A percentile compares a stretch with the other conserved stretches of the same genome.
phyloP scores from a whole-genome alignment of 1,140 invertebrate species.

The Aphelinus atriplicis region DNA sequence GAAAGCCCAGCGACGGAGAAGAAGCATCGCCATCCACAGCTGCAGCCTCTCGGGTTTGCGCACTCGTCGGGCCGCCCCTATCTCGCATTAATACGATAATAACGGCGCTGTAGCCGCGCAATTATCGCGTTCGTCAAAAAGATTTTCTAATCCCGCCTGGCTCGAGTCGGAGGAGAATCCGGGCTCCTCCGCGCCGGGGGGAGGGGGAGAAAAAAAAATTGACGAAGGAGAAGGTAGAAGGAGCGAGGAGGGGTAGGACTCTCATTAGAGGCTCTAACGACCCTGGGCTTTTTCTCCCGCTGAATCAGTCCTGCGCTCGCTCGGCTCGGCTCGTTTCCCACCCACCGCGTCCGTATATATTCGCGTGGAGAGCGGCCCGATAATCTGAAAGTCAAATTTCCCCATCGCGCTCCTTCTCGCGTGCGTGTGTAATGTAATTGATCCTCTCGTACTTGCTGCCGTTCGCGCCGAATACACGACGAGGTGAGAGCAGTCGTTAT shows the following conservation, averaged over 20 bases:
- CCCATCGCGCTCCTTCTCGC: constrained; percentile 45
- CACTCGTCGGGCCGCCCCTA: too few relatives aligned
- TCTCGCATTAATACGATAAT: too few relatives aligned
- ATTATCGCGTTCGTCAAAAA: constrained; percentile 3
- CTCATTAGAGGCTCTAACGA: constrained; percentile 63
- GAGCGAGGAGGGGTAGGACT: constrained; percentile 35
- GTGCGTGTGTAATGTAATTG: constrained; percentile 36
- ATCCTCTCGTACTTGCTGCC: constrained; percentile 20
- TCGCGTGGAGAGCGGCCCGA: constrained; percentile 28
- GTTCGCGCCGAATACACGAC: neutral
- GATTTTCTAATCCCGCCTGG: constrained; percentile 46
- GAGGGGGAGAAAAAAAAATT: constrained; percentile 17
- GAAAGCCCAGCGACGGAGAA: too few relatives aligned
- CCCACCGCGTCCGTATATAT: constrained; percentile 11
- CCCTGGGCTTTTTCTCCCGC: constrained; percentile 36
- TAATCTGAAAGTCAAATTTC: constrained; percentile 65
- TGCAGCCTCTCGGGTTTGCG: too few relatives aligned
- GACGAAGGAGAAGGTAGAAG: constrained; percentile 23
- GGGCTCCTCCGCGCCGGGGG: neutral
- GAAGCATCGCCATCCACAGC: too few relatives aligned
- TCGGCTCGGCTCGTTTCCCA: neutral
- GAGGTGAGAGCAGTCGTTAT: constrained; percentile 15
- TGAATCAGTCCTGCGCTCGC: constrained; percentile 14
- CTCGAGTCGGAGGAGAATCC: constrained; percentile 36
- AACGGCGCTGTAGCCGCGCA: neutral